A percentile compares a stretch with the other conserved stretches of the same genome.
These are phyloP conservation scores for Serilophus lunatus DNA, from an alignment of 2,113 vertebrate genomes.

Conservation along the genomic window DNA sequence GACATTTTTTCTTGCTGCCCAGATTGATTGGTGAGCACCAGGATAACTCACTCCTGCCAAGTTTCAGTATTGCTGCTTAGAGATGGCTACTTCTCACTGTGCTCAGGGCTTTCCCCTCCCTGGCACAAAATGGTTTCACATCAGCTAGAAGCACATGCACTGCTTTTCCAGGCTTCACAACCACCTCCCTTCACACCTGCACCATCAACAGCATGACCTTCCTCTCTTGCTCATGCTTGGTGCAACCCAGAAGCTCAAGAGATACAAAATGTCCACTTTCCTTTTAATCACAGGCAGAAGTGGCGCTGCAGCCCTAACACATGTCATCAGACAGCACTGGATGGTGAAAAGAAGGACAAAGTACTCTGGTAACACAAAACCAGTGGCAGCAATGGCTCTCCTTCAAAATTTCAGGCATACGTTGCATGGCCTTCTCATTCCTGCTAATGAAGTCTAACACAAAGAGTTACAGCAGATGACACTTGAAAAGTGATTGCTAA, in stretches of 20 bases:
- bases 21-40: rapidly evolving
- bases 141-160: background rate
- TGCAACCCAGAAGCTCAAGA: background rate
- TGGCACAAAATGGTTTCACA: rapidly evolving
- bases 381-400: rapidly evolving
- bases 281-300: background rate
- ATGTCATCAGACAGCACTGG: rapidly evolving
- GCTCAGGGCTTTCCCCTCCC: background rate
- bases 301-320: rapidly evolving
- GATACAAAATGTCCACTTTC: background rate
- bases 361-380: rapidly evolving
- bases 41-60: background rate
- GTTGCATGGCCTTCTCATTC: rapidly evolving
- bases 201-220: rapidly evolving
- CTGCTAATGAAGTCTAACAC: background rate
- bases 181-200: background rate
- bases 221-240: background rate
- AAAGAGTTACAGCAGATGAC: background rate
- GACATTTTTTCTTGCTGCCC: background rate
- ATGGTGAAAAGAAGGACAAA: background rate
- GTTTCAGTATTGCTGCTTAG: background rate
- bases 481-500: background rate
- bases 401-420: background rate
- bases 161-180: rapidly evolving
- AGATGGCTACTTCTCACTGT: background rate